Conservation (phyloP, 2,888 invertebrate species). For the Synergus umbraculus region DNA sequence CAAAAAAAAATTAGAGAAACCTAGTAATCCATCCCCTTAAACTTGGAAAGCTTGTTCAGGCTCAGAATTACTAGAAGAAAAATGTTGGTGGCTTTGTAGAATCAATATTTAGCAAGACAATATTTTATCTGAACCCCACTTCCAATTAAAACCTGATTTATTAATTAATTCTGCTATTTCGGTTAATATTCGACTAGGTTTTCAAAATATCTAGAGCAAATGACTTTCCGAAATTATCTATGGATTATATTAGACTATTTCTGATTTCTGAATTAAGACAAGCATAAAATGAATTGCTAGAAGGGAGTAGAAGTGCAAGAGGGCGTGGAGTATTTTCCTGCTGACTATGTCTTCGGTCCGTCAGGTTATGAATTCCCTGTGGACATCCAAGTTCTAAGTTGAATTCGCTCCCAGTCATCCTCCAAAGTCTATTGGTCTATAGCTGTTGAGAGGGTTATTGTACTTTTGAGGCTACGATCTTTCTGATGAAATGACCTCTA, state of each 20-base stretch:
- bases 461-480: conserved; percentile 35
- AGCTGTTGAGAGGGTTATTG: not conserved
- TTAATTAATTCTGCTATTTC: not conserved
- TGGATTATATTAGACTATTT: not conserved
- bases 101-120: not conserved
- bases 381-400: conserved; percentile 45
- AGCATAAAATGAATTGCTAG: conserved; percentile 23
- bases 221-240: not conserved
- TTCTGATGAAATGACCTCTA: conserved; percentile 19
- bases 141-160: not conserved
- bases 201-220: too few relatives aligned
- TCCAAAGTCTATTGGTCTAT: conserved; percentile 29
- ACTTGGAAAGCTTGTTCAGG: too few relatives aligned
- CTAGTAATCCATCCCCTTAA: too few relatives aligned
- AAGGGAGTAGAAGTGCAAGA: conserved; percentile 21
- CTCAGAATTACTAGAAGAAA: not conserved
- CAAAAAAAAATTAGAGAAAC: too few relatives aligned
- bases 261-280: conserved; percentile 20
- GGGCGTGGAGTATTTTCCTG: conserved; percentile 45
- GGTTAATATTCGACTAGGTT: not conserved
- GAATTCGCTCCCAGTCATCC: conserved; percentile 45
- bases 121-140: not conserved
- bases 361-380: conserved; percentile 61
- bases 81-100: not conserved
- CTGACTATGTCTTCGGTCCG: conserved; percentile 54